Percentiles rank a stretch among this genome's conserved stretches.
Evolutionary conservation across 2,797 vertebrate species (phyloP).

Genomic region (Linurgus olivaceus): DNA sequence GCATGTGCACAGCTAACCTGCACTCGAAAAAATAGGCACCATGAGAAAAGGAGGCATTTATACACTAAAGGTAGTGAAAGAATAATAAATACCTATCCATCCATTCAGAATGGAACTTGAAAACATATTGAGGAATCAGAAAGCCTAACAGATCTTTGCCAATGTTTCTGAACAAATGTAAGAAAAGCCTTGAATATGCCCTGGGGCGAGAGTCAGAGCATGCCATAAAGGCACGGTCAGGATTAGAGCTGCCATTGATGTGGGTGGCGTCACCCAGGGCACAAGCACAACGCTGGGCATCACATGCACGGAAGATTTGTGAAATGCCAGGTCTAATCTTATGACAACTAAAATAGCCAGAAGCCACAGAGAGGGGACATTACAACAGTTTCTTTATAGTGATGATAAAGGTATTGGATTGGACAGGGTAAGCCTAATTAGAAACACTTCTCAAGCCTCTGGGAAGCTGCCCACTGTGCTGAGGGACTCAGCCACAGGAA

Average conservation of each 20-base stretch:
- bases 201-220: slow-evolving; percentile 4
- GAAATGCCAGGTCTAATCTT: slow-evolving; percentile 48
- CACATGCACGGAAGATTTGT: slow-evolving; percentile 44
- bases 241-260: slow-evolving; percentile 36
- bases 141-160: slow-evolving; percentile 28
- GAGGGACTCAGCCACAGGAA: slow-evolving; percentile 14
- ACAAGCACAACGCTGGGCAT: slow-evolving; percentile 1
- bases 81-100: neutral
- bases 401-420: slow-evolving; percentile 53
- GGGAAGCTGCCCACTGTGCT: slow-evolving; percentile 55
- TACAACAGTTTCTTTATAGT: slow-evolving; percentile 48
- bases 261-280: slow-evolving; percentile 41
- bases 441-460: slow-evolving; percentile 48
- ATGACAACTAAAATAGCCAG: slow-evolving; percentile 48
- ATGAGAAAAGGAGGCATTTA: neutral
- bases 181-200: slow-evolving; percentile 30
- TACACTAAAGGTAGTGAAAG: neutral
- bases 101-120: neutral
- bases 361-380: slow-evolving; percentile 1
- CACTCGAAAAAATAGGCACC: neutral
- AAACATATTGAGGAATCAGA: neutral
- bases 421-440: slow-evolving; percentile 53
- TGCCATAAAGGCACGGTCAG: slow-evolving; percentile 6
- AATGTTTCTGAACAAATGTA: slow-evolving; percentile 1
- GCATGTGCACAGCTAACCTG: neutral